Evolutionary conservation across 1,140 invertebrate genomes (phyloP), one percentile per base, ranked within the genome.

Genomic region (Caenorhabditis inopinata): DNA sequence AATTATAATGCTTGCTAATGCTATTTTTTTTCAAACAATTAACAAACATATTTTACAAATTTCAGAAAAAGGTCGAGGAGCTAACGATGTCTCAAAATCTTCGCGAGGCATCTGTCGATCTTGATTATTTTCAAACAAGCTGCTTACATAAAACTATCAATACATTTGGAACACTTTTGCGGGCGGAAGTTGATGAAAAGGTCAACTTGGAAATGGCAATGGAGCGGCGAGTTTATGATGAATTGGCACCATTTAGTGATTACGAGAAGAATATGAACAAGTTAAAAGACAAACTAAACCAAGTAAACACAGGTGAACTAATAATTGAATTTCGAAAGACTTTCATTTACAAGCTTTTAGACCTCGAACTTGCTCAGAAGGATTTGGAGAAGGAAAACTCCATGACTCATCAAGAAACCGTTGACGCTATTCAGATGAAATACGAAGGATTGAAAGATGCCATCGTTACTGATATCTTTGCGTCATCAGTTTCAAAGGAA

Each of bases 1-100:
- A 38, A 38, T n/a, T n/a, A n/a, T n/a, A n/a, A n/a, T n/a, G n/a
- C n/a, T n/a, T n/a, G n/a, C n/a, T n/a, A n/a, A n/a, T n/a, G n/a
- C n/a, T n/a, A n/a, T n/a, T n/a, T n/a, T n/a, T n/a, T n/a, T n/a
- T n/a, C n/a, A n/a, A n/a, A n/a, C n/a, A n/a, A n/a, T n/a, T n/a
- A n/a, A n/a, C n/a, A n/a, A n/a, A 62, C 12, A 12, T 62, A 14
- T 62, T 14, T 12, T 14, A 12, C 0, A n/a, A 1, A 42, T 42
- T 77, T 53, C 74, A 81, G 80, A 81, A 81, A 51, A 81, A 81
- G 25, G 11, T 42, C 32, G 80, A 81, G 12, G 80, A 81, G 53
- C 58, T 51, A 11, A 14, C 18, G 7, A 32, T 81, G 53, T 27
- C 53, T 16, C 9, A 25, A 21, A 75, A 76, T 46, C 58, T 81